Conservation (phyloP, 1,140 invertebrate genomes). For the Dryas iulia region DNA sequence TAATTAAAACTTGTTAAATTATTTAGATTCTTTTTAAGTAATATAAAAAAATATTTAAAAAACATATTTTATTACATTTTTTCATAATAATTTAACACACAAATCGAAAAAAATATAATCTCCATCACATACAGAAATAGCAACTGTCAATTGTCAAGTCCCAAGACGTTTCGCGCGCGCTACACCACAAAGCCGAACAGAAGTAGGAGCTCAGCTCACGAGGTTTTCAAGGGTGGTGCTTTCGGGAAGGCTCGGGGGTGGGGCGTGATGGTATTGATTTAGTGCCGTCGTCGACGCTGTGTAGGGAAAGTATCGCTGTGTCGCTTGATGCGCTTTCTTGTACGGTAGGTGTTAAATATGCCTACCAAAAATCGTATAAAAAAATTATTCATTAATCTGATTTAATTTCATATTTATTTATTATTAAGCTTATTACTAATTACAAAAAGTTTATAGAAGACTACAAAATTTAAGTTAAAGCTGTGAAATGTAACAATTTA, state of each 20-base stretch:
- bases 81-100: too few relatives aligned
- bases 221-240: constrained; percentile 79
- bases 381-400: background rate
- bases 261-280: constrained; percentile 81
- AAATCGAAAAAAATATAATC: too few relatives aligned
- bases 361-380: background rate
- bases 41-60: too few relatives aligned
- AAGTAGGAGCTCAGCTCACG: constrained; percentile 79
- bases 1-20: too few relatives aligned
- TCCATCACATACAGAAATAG: background rate
- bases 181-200: constrained; percentile 79
- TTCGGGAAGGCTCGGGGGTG: constrained; percentile 66
- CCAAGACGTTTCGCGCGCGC: constrained; percentile 68
- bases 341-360: constrained; percentile 17
- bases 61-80: too few relatives aligned
- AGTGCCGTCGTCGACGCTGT: constrained; percentile 80
- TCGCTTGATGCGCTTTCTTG: constrained; percentile 78
- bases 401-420: too few relatives aligned
- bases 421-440: too few relatives aligned
- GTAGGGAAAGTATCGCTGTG: constrained; percentile 69
- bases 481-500: too few relatives aligned
- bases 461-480: too few relatives aligned
- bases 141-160: constrained; percentile 73
- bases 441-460: too few relatives aligned
- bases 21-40: too few relatives aligned